Evolutionary conservation across 2,797 vertebrate genomes (phyloP).

Genomic region (Todus mexicanus): DNA sequence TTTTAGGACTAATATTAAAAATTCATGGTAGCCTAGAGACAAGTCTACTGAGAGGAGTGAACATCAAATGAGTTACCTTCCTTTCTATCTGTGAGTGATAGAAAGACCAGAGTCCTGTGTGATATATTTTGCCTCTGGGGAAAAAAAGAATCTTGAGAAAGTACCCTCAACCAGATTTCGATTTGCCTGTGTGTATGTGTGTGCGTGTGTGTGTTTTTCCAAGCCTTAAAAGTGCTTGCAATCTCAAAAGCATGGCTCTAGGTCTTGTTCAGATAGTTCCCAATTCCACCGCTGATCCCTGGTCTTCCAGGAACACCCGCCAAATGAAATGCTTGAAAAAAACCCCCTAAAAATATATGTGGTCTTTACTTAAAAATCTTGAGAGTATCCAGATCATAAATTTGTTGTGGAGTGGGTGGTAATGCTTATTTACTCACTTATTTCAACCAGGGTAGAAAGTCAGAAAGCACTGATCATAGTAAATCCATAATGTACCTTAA

Average conservation of each 20-base stretch:
- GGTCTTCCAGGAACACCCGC: slow-evolving; percentile 23
- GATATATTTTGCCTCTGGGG: background rate
- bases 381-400: background rate
- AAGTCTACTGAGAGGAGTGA: background rate
- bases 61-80: background rate
- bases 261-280: background rate
- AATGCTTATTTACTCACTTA: background rate
- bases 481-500: background rate
- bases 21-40: background rate
- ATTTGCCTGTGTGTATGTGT: too few species aligned
- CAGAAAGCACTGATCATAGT: background rate
- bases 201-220: too few species aligned
- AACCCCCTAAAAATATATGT: background rate
- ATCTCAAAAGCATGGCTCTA: background rate
- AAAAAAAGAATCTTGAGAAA: background rate
- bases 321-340: slow-evolving; percentile 31
- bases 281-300: background rate
- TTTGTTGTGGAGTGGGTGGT: background rate
- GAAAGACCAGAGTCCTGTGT: background rate
- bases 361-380: background rate
- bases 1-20: slow-evolving; percentile 3
- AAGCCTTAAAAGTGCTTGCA: background rate
- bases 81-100: background rate
- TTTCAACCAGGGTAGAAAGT: background rate
- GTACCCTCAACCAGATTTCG: background rate